A percentile compares a stretch with the other conserved stretches of the same genome.
These are phyloP conservation scores for Drosophila parthenogenetica DNA, from an alignment of 2,888 invertebrate species.

Conservation along the genomic window DNA sequence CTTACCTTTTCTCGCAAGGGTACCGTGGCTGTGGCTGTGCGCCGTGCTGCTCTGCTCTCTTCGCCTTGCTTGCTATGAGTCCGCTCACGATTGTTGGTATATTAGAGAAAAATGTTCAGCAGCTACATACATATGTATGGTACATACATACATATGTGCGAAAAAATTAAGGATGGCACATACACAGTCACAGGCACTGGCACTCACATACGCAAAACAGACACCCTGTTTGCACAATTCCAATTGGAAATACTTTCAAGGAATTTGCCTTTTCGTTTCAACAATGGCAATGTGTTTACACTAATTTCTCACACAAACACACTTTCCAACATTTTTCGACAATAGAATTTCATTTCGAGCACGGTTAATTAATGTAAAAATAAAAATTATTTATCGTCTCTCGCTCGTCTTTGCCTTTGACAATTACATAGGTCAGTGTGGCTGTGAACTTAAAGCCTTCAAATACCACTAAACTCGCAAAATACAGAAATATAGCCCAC, in stretches of 20 bases:
- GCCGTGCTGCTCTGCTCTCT: constrained; percentile 52
- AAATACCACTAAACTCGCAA: constrained; percentile 18
- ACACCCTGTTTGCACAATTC: constrained; percentile 76
- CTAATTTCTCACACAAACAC: constrained; percentile 68
- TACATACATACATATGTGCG: constrained; percentile 65
- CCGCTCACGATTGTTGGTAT: constrained; percentile 74
- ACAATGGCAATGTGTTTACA: constrained; percentile 56
- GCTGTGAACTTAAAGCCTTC: constrained; percentile 9
- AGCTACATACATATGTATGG: constrained; percentile 47
- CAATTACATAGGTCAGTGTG: constrained; percentile 58
- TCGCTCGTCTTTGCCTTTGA: constrained; percentile 57
- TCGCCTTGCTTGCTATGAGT: constrained; percentile 40
- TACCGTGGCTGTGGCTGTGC: constrained; percentile 54
- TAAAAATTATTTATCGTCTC: constrained; percentile 62
- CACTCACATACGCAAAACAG: constrained; percentile 56
- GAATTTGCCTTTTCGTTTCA: constrained; percentile 50
- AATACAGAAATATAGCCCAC: neutral
- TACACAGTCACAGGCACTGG: constrained; percentile 60
- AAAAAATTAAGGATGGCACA: constrained; percentile 78
- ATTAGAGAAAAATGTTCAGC: constrained; percentile 75
- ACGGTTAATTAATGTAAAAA: constrained; percentile 56
- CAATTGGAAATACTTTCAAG: constrained; percentile 59
- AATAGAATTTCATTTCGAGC: constrained; percentile 64
- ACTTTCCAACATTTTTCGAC: constrained; percentile 70
- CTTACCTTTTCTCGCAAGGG: constrained; percentile 70